Conservation (phyloP, 2,888 invertebrate species). For the Altica lythri region DNA sequence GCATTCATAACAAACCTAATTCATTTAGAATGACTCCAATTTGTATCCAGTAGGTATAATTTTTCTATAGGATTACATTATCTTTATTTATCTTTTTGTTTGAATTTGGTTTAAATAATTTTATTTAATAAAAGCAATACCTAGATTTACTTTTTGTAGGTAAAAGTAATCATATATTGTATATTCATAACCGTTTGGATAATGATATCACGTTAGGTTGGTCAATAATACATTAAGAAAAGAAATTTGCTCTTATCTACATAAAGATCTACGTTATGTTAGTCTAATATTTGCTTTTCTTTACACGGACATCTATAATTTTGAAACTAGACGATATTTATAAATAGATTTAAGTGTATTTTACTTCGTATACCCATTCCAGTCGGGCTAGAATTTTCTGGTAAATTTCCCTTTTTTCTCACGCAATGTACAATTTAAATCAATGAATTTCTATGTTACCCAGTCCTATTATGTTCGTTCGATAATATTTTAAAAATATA, state of each 20-base stretch:
- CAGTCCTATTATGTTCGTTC: too few species aligned
- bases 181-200: slow-evolving; percentile 11
- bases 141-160: too few species aligned
- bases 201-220: slow-evolving; percentile 15
- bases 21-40: too few species aligned
- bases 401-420: slow-evolving; percentile 1
- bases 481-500: too few species aligned
- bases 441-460: not conserved
- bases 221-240: slow-evolving; percentile 23
- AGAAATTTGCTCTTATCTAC: slow-evolving; percentile 9
- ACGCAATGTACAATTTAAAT: slow-evolving; percentile 15
- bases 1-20: too few species aligned
- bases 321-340: slow-evolving; percentile 17
- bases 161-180: too few species aligned
- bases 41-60: too few species aligned
- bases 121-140: too few species aligned
- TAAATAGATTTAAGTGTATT: slow-evolving; percentile 24
- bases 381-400: not conserved
- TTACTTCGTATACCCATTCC: slow-evolving; percentile 6
- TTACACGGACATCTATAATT: slow-evolving; percentile 12
- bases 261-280: slow-evolving; percentile 2
- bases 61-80: too few species aligned
- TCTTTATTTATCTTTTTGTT: too few species aligned
- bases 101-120: too few species aligned
- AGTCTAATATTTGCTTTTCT: slow-evolving; percentile 22